phyloP scores from a whole-genome alignment of 2,113 vertebrate species.

The Echinops telfairi region DNA sequence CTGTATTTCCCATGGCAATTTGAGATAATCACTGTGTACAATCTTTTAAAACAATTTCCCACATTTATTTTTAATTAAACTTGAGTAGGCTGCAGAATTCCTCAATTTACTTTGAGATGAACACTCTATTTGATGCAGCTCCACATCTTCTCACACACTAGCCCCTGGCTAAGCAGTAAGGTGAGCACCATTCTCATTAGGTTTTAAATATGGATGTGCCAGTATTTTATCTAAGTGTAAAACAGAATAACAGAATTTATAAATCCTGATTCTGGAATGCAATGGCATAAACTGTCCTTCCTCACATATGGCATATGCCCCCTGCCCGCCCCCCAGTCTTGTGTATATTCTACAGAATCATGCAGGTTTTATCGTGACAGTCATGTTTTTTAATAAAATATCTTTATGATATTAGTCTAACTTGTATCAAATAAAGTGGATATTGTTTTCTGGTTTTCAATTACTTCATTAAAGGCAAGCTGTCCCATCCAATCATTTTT shows the following conservation, averaged over 20 bases:
- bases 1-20: conserved; percentile 70
- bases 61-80: conserved; percentile 79
- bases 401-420: background rate
- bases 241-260: conserved; percentile 54
- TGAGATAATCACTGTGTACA: conserved; percentile 75
- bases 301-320: background rate
- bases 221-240: background rate
- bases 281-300: conserved; percentile 29
- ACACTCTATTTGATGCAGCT: conserved; percentile 43
- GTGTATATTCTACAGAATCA: background rate
- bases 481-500: background rate
- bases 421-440: background rate
- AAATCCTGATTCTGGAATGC: conserved; percentile 58
- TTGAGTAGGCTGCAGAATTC: conserved; percentile 22
- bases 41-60: conserved; percentile 79
- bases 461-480: background rate
- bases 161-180: conserved; percentile 8
- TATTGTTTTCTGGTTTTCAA: background rate
- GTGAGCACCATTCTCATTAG: conserved; percentile 45
- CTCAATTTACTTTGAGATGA: conserved; percentile 70
- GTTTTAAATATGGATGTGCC: conserved; percentile 32
- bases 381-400: background rate
- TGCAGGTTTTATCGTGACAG: background rate
- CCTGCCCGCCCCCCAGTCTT: background rate
- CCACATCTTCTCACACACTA: background rate